Evolutionary conservation across 2,113 vertebrate species (phyloP).

Genomic region (Toxotes jaculatrix): DNA sequence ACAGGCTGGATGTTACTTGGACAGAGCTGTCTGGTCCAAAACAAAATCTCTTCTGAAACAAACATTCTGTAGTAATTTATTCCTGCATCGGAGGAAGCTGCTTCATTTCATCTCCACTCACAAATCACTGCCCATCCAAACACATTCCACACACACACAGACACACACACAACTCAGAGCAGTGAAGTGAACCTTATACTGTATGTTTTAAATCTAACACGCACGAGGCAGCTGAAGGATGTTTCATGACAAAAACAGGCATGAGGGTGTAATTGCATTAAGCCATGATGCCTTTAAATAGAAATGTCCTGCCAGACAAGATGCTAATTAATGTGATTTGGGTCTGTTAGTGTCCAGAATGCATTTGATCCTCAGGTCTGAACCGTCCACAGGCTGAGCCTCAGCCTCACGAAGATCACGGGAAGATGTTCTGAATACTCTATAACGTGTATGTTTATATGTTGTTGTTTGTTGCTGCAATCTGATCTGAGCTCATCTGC

Average conservation of each 20-base stretch:
- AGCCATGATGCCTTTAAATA: slow-evolving; percentile 37
- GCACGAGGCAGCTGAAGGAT: slow-evolving; percentile 7
- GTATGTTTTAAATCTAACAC: slow-evolving; percentile 8
- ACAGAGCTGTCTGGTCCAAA: too few species aligned
- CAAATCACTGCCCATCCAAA: too few species aligned
- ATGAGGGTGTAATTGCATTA: slow-evolving; percentile 54
- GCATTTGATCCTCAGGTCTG: slow-evolving; percentile 9
- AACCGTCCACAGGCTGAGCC: not conserved
- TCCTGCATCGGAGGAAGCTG: not conserved
- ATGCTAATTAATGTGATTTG: slow-evolving; percentile 41
- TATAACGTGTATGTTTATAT: not conserved
- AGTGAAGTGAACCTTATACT: not conserved
- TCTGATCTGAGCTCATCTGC: too few species aligned
- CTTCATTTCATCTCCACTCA: not conserved
- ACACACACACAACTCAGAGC: not conserved
- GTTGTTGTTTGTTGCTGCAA: not conserved
- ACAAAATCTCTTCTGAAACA: too few species aligned
- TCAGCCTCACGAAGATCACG: not conserved
- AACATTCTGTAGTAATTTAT: not conserved
- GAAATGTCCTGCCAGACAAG: slow-evolving; percentile 19
- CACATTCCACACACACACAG: too few species aligned
- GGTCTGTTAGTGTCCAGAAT: not conserved
- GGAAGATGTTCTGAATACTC: not conserved
- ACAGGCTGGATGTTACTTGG: too few species aligned
- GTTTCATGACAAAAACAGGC: slow-evolving; percentile 44